Evolutionary conservation across 2,888 invertebrate genomes (phyloP).

Genomic region (Notodromas monacha): DNA sequence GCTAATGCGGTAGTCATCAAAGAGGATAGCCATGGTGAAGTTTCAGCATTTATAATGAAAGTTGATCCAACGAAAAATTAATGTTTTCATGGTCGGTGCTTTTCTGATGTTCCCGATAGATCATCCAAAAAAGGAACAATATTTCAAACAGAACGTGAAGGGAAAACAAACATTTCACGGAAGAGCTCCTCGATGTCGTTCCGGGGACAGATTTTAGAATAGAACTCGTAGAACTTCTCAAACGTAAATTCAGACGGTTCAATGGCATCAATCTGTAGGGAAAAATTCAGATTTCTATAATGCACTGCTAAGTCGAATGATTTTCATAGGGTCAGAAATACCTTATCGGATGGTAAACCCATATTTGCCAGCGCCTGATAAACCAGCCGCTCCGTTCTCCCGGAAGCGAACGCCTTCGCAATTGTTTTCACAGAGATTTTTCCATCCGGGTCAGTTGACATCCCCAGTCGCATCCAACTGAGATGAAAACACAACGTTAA

Average conservation of each 20-base stretch:
- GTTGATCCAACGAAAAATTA: too few relatives aligned
- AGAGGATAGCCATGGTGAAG: too few relatives aligned
- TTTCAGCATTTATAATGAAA: too few relatives aligned
- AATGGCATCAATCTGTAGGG: slow-evolving; percentile 50
- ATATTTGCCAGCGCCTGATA: slow-evolving; percentile 83
- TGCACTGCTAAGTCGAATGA: too few relatives aligned
- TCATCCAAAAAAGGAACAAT: too few relatives aligned
- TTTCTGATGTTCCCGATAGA: too few relatives aligned
- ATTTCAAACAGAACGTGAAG: too few relatives aligned
- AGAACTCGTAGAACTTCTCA: slow-evolving; percentile 88
- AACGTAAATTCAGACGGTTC: slow-evolving; percentile 81
- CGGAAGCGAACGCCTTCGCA: slow-evolving; percentile 92
- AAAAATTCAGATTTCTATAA: slow-evolving; percentile 9
- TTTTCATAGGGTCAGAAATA: too few relatives aligned
- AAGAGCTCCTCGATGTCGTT: slow-evolving; percentile 96
- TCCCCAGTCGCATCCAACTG: slow-evolving; percentile 94
- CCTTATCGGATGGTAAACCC: slow-evolving; percentile 66
- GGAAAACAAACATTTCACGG: slow-evolving; percentile 62
- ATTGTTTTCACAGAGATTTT: slow-evolving; percentile 90
- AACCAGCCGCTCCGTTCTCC: slow-evolving; percentile 88
- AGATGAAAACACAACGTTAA: too few relatives aligned
- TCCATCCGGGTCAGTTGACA: slow-evolving; percentile 65
- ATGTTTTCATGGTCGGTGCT: too few relatives aligned
- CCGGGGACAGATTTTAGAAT: slow-evolving; percentile 93
- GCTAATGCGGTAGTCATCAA: too few relatives aligned